Evolutionary conservation across 1,140 invertebrate species (phyloP).

Genomic region (Schlechtendalia chinensis): DNA sequence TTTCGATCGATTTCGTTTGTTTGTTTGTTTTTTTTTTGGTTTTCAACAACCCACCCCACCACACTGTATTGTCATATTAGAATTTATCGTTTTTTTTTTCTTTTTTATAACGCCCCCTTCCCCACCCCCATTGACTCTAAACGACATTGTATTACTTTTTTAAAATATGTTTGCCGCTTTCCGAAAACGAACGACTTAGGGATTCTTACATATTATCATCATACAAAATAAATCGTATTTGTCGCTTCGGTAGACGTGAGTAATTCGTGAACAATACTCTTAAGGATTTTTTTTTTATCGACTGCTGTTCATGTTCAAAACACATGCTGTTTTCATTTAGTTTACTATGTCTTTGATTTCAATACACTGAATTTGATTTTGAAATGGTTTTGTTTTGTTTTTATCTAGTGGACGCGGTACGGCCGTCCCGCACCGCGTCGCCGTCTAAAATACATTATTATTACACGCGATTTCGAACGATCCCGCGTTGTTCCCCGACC

Average conservation of each 20-base stretch:
- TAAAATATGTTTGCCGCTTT: no score
- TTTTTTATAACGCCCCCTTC: no score
- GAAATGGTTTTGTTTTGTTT: not conserved
- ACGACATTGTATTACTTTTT: no score
- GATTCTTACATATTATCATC: conserved; percentile 38
- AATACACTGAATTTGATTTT: conserved; percentile 48
- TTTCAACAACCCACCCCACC: no score
- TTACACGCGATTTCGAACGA: no score
- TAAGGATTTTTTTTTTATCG: conserved; percentile 39
- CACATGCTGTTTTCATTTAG: conserved; percentile 45
- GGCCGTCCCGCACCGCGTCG: no score
- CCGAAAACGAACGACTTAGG: not conserved
- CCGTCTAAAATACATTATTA: no score
- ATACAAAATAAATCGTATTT: conserved; percentile 39
- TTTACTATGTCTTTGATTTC: conserved; percentile 46
- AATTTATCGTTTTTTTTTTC: not conserved
- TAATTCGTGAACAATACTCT: conserved; percentile 35
- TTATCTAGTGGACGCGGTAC: no score
- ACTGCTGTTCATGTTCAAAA: conserved; percentile 36
- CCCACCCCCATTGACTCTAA: no score
- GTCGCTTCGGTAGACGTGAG: conserved; percentile 45
- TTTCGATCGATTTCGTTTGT: not conserved
- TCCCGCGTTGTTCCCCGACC: no score
- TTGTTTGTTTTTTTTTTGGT: not conserved
- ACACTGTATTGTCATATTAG: no score